A percentile compares a stretch with the other conserved stretches of the same genome.
Evolutionary conservation across 2,113 vertebrate genomes (phyloP).

Genomic region (Crotalus horridus): DNA sequence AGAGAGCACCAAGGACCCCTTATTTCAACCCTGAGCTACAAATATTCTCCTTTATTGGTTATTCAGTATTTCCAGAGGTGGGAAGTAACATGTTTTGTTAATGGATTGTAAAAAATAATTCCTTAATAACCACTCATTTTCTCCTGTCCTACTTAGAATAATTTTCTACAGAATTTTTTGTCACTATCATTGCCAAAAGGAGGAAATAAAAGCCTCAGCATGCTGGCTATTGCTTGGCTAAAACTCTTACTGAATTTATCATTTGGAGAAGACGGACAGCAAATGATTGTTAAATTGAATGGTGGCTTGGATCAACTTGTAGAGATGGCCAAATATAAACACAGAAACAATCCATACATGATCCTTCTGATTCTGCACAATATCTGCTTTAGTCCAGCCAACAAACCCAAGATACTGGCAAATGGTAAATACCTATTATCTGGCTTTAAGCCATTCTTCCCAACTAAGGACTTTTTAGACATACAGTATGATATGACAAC

Average conservation of each 20-base stretch:
- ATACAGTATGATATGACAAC: background rate
- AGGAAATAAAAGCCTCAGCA: conserved; percentile 61
- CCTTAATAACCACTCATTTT: conserved; percentile 13
- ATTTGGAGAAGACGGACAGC: conserved; percentile 85
- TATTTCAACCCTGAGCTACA: background rate
- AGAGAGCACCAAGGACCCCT: background rate
- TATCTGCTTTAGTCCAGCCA: conserved; percentile 78
- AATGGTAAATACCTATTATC: conserved; percentile 74
- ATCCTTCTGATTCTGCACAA: conserved; percentile 84
- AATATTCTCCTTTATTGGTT: background rate
- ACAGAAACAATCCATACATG: conserved; percentile 53
- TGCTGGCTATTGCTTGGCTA: conserved; percentile 77
- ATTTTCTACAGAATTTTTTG: conserved; percentile 90
- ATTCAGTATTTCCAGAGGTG: background rate
- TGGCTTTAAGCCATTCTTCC: background rate
- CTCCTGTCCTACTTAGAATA: conserved; percentile 74
- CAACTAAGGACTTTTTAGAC: background rate
- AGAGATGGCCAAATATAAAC: conserved; percentile 78
- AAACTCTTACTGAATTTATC: conserved; percentile 86
- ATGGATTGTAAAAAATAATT: background rate
- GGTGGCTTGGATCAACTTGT: conserved; percentile 84
- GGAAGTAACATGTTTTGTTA: background rate
- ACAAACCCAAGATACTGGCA: conserved; percentile 86
- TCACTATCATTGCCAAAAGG: conserved; percentile 77
- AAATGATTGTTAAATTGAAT: conserved; percentile 83